Evolutionary conservation across 2,888 invertebrate species (phyloP).

Genomic region (Taphrorychus bicolor): DNA sequence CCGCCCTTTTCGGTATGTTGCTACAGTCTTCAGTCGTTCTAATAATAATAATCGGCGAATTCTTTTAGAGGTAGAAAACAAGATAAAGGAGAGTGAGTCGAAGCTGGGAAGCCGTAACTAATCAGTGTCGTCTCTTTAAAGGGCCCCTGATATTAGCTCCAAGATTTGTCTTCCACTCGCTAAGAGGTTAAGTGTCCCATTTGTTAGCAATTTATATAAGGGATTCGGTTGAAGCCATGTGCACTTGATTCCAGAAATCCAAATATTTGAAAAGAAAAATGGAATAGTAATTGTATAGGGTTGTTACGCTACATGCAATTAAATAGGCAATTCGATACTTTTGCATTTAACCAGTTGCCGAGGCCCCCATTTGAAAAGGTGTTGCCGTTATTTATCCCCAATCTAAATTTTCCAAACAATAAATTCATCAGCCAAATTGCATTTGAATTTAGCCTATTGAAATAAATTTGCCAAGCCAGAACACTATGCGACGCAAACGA

Average conservation of each 20-base stretch:
- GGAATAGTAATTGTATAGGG: neutral
- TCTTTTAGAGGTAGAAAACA: neutral
- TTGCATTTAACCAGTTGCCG: neutral
- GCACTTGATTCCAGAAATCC: neutral
- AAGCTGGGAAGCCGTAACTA: slow-evolving; percentile 51
- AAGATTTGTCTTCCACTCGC: slow-evolving; percentile 21
- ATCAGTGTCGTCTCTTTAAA: slow-evolving; percentile 51
- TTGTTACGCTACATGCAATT: neutral
- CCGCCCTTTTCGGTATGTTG: neutral
- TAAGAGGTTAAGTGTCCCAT: neutral
- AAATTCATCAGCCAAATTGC: slow-evolving; percentile 18
- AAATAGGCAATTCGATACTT: slow-evolving; percentile 1
- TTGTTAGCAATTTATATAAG: neutral
- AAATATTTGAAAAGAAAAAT: neutral
- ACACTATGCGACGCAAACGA: slow-evolving; percentile 11
- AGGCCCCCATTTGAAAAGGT: slow-evolving; percentile 3
- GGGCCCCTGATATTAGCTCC: slow-evolving; percentile 20
- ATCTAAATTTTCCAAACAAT: slow-evolving; percentile 14
- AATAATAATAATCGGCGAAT: neutral
- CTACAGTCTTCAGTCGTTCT: neutral
- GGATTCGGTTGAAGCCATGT: neutral
- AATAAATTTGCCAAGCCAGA: slow-evolving; percentile 10
- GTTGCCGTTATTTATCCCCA: slow-evolving; percentile 9
- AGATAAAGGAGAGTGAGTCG: neutral
- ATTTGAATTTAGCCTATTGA: slow-evolving; percentile 19